Conservation (phyloP, 2,888 invertebrate genomes). For the Salticus scenicus region DNA sequence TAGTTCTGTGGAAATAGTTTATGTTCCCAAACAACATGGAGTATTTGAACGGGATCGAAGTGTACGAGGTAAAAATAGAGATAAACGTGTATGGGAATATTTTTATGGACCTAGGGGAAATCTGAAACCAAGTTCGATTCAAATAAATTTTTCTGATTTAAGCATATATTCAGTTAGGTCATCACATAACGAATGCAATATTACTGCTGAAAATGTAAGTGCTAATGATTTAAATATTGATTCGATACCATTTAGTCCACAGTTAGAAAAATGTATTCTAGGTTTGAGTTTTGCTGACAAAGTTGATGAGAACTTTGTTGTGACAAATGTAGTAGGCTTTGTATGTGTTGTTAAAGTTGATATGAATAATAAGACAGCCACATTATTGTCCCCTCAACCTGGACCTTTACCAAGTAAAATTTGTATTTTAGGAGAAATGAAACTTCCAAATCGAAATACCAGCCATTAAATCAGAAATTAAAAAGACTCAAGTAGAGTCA, state of each 20-base stretch:
- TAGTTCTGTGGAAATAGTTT: conserved; percentile 91
- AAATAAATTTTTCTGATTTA: conserved; percentile 91
- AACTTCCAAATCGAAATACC: too few relatives aligned
- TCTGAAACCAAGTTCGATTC: conserved; percentile 94
- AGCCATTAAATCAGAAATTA: too few relatives aligned
- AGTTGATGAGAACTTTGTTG: conserved; percentile 86
- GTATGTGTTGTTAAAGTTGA: conserved; percentile 93
- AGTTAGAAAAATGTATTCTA: conserved; percentile 89
- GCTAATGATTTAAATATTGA: conserved; percentile 92
- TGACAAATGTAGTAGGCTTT: conserved; percentile 91
- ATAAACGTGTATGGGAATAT: conserved; percentile 90
- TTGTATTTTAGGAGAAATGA: conserved; percentile 90
- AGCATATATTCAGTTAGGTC: conserved; percentile 94
- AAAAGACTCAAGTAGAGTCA: too few relatives aligned
- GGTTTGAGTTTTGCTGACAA: conserved; percentile 90
- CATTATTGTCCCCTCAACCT: conserved; percentile 94
- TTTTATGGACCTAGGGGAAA: conserved; percentile 91
- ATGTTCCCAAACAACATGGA: conserved; percentile 96
- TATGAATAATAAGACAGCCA: conserved; percentile 88
- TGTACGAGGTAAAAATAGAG: conserved; percentile 84
- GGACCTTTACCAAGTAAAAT: conserved; percentile 92
- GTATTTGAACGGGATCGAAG: conserved; percentile 89
- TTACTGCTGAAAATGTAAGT: conserved; percentile 97
- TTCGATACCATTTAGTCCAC: conserved; percentile 82
- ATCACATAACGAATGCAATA: conserved; percentile 92